Base-by-base conservation (phyloP, 2,113 vertebrate genomes). In the Paramisgurnus dabryanus region DNA sequence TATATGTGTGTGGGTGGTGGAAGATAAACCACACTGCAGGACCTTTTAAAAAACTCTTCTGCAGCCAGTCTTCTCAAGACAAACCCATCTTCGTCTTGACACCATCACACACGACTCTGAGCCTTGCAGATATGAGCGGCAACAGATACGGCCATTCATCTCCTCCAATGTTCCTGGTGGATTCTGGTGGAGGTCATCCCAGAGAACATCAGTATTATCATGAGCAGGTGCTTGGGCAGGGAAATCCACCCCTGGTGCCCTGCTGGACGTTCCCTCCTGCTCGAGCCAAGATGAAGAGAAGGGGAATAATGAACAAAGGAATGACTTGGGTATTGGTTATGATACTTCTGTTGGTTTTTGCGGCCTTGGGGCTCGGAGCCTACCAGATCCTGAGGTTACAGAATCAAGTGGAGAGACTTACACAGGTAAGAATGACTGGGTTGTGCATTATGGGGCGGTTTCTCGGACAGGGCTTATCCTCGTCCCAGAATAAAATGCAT, bases 251-350 rank as follows among this genome's bases (percentile, higher is more conserved):
- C 13, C 40, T 79, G 45, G 81, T 89, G 7, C 88, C 86, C 34
- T 87, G 86, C 80, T 89, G 88, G 88, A 70, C 80, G 3, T 87
- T 85, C 27, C 88, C 86, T 18, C 84, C 86, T 6, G 82, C 86
- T n/a, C 81, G 43, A 4, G 15, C 45, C 4, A 64, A 61, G 4
- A n/a, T 9, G 47, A 84, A 70, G 61, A 76, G 7, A 77, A 81
- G 71, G 0, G 50, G 68, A 72, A 40, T 43, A 11, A 4, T 34
- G 22, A 66, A 4, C 0, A 13, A 67, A 72, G 85, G 64, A 34
- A 18, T 53, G 50, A 74, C 50, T 10, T 80, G 76, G 8, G 34
- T 84, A 2, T 17, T 87, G 73, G 34, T 77, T 45, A 45, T 87
- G 70, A 58, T 83, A 2, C 34, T 89, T 11, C 74, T 85, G 12